phyloP scores from a whole-genome alignment of 2,113 vertebrate genomes.

The Asarcornis scutulata region DNA sequence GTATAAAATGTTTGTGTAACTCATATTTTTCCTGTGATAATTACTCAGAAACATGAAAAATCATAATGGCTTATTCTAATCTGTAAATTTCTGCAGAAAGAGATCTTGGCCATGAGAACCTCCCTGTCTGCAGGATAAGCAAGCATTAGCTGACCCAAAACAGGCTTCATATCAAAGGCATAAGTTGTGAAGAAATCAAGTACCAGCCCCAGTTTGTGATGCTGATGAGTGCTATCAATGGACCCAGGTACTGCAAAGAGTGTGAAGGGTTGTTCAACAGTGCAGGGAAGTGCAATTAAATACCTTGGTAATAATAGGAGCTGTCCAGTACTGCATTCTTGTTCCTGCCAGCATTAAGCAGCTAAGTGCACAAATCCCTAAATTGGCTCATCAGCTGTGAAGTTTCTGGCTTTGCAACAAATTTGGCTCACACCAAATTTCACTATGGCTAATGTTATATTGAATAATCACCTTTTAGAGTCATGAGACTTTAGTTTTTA shows the following conservation, averaged over 20 bases:
- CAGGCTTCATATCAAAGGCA: not conserved
- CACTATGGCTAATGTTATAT: not conserved
- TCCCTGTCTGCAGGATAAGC: not conserved
- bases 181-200: not conserved
- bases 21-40: not conserved
- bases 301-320: not conserved
- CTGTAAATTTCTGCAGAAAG: not conserved
- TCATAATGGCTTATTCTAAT: not conserved
- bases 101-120: not conserved
- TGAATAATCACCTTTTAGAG: not conserved
- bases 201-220: not conserved
- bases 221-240: not conserved
- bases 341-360: not conserved
- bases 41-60: not conserved
- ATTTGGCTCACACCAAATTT: not conserved
- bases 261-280: not conserved
- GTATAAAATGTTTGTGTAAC: not conserved
- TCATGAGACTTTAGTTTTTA: not conserved
- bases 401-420: not conserved
- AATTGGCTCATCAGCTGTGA: not conserved
- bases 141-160: not conserved
- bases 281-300: not conserved
- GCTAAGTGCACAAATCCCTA: not conserved
- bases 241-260: not conserved
- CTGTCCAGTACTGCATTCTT: not conserved